phyloP scores from a whole-genome alignment of 2,797 vertebrate genomes.

The Limnodromus scolopaceus region DNA sequence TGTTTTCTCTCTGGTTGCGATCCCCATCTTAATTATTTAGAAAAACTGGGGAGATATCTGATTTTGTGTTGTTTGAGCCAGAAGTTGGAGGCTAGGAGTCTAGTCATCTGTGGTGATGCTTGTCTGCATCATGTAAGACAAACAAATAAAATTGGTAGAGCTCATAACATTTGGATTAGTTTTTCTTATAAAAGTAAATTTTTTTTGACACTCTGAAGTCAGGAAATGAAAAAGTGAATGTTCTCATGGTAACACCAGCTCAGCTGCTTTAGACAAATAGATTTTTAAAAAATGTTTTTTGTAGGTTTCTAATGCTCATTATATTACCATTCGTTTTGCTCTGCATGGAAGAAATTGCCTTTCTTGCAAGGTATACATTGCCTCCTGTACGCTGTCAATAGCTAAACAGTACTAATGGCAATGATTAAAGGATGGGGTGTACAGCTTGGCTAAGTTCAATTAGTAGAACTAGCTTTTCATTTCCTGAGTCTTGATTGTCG shows the following conservation, averaged over 20 bases:
- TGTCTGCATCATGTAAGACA: not conserved
- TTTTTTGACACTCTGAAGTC: not conserved
- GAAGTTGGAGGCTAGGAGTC: not conserved
- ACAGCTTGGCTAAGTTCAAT: conserved; percentile 2
- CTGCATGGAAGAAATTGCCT: not conserved
- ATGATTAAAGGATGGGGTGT: conserved; percentile 19
- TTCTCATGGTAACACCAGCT: not conserved
- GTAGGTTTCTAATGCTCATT: not conserved
- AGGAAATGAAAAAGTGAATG: not conserved
- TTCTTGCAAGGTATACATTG: not conserved
- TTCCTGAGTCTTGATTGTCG: not conserved
- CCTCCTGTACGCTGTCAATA: not conserved
- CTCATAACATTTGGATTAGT: not conserved
- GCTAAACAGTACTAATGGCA: not conserved
- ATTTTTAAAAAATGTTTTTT: not conserved
- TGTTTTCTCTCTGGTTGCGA: not conserved
- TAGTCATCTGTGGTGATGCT: not conserved
- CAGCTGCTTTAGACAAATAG: not conserved
- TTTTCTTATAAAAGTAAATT: not conserved
- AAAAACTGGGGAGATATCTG: not conserved
- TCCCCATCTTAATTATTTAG: not conserved
- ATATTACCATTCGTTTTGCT: not conserved
- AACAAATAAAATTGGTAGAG: not conserved
- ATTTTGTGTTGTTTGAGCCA: not conserved
- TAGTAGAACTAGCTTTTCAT: conserved; percentile 29